Base-by-base conservation (phyloP, 92 coral and sea anemone species). In the Virgularia gustaviana region DNA sequence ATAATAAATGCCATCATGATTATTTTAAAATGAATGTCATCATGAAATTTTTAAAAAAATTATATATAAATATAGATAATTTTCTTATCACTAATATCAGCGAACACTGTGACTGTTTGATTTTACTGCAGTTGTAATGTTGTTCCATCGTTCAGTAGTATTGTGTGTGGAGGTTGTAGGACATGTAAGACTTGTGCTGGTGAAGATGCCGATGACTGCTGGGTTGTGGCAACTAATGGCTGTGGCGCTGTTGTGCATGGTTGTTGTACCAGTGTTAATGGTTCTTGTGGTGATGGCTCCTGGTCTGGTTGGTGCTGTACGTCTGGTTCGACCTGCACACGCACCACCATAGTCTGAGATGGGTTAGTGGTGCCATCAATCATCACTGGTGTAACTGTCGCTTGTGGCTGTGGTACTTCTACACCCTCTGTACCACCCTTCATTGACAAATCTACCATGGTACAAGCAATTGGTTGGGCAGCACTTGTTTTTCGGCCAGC, bases 401-500 rank as follows among this genome's bases (percentile, higher is more conserved):
- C 4, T 19, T 47, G 24, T 60, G 34, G 9, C 30, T 52, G 58
- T 15, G 58, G 58, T 52, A 22, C 30, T 52, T 52, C 58, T 2
- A 22, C 15, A 52, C 58, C 28, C 15, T 52, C 58, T 7, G 30
- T 22, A 15, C 15, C 57, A 15, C 57, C 37, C 57, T 66, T 30
- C 15, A 30, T 41, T 1, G 73, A 38, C 28, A 47, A 16, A 68
- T 49, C 47, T 13, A 49, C 61, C 61, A 51, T 34, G 2, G 38
- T 47, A 22, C 55, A 47, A 47, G 42, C 38, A n/a, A n/a, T n/a
- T n/a, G n/a, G n/a, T 13, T 32, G 60, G 8, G 77, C 39, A 11
- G 84, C 0, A 31, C 36, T 56, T 25, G 62, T 83, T 36, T 60
- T 71, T 71, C 58, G 22, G 4, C 11, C 30, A 52, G 88, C 83